Evolutionary conservation across 2,888 invertebrate species (phyloP).

Genomic region (Micoletzkya japonica): DNA sequence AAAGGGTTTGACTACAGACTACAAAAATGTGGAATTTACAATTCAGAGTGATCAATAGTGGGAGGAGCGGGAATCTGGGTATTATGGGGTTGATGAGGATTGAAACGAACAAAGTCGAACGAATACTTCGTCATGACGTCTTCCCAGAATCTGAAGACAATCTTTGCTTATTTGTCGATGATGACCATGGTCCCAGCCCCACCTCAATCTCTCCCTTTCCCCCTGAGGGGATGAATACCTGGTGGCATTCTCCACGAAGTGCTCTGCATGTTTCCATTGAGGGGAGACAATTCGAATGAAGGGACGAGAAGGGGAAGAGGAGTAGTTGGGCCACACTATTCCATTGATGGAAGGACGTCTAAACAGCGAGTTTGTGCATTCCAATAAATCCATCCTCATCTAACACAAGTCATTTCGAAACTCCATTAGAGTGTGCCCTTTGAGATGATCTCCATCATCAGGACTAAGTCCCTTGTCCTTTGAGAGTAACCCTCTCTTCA

Average conservation of each 20-base stretch:
- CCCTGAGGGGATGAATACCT: no score
- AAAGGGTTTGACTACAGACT: not conserved
- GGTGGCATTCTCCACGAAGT: conserved; percentile 1
- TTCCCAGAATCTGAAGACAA: conserved; percentile 16
- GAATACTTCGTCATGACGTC: conserved; percentile 13
- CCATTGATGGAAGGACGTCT: conserved; percentile 12
- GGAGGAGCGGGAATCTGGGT: conserved; percentile 12
- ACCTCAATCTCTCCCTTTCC: no score
- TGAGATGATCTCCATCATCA: no score
- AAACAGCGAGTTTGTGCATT: not conserved
- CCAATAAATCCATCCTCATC: no score
- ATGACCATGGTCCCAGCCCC: not conserved
- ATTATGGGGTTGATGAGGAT: not conserved
- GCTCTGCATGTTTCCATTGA: conserved; percentile 9
- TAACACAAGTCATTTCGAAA: no score
- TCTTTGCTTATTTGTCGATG: not conserved
- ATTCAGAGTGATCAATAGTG: not conserved
- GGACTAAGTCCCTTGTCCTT: no score
- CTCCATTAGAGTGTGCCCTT: no score
- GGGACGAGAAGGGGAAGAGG: conserved; percentile 1
- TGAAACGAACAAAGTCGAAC: conserved; percentile 17
- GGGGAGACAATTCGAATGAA: conserved; percentile 1
- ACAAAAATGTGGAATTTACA: not conserved
- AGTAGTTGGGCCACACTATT: conserved; percentile 10
- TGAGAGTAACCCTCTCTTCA: no score